These are phyloP conservation scores for Stichopus chloronotus DNA, from an alignment of 35 echinoderm and acorn worm genomes.

Conservation along the genomic window DNA sequence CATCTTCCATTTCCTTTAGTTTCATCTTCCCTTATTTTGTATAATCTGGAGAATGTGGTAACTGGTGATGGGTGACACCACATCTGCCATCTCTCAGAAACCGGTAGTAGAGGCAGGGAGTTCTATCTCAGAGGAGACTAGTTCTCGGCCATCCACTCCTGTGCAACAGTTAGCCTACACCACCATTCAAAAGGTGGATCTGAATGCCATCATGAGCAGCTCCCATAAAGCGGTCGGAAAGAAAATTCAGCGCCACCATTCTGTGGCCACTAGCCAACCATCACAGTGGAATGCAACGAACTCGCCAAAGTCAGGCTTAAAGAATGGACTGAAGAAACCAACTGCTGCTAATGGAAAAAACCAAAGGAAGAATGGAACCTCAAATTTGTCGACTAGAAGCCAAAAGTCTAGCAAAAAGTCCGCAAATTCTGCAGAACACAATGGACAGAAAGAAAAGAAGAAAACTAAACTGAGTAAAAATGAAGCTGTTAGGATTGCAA, in stretches of 20 bases:
- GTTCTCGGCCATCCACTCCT: constrained; percentile 22
- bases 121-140: not conserved
- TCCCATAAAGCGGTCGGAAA: not conserved
- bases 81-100: constrained; percentile 35
- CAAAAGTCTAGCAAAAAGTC: not conserved
- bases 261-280: constrained; percentile 54
- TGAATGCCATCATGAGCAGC: constrained; percentile 40
- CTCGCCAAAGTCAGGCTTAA: not conserved
- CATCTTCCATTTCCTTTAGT: constrained; percentile 1
- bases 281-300: constrained; percentile 12
- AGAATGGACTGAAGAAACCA: constrained; percentile 20
- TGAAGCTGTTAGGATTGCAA: constrained; percentile 46
- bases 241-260: not conserved
- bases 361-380: constrained; percentile 1
- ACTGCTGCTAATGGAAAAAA: not conserved
- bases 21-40: not conserved
- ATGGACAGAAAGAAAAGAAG: not conserved
- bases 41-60: constrained; percentile 1
- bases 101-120: not conserved
- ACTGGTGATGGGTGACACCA: constrained; percentile 35
- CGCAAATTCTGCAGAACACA: not conserved
- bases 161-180: constrained; percentile 26
- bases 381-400: not conserved
- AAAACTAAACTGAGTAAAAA: constrained; percentile 17
- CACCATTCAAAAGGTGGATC: constrained; percentile 29